These are phyloP conservation scores for Xenopus borealis DNA, from an alignment of 2,113 vertebrate species.

Conservation along the genomic window DNA sequence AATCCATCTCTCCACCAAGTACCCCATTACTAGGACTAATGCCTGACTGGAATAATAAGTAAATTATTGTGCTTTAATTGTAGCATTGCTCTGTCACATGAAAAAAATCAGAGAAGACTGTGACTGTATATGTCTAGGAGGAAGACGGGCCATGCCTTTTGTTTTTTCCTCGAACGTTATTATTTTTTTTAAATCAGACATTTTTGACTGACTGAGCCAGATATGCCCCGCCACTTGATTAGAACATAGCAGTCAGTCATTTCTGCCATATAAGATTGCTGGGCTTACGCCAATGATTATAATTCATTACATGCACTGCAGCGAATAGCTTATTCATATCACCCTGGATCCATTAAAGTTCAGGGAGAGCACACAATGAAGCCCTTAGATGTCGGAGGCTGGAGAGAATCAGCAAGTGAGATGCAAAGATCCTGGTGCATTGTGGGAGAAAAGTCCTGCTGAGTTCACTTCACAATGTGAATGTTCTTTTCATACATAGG, in stretches of 20 bases:
- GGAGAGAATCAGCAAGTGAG: conserved; percentile 32
- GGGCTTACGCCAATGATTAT: conserved; percentile 54
- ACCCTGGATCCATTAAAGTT: conserved; percentile 45
- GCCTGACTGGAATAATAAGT: conserved; percentile 85
- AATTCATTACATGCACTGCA: conserved; percentile 49
- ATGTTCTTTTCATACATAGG: conserved; percentile 41
- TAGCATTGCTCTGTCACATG: conserved; percentile 69
- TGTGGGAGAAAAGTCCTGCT: conserved; percentile 38
- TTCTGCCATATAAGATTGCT: conserved; percentile 54
- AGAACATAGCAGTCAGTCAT: conserved; percentile 55
- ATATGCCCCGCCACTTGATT: conserved; percentile 55
- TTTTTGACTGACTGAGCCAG: conserved; percentile 60
- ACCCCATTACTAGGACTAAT: conserved; percentile 80
- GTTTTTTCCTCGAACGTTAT: conserved; percentile 43
- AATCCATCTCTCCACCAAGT: conserved; percentile 80
- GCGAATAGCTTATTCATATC: conserved; percentile 46
- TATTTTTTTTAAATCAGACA: conserved; percentile 56
- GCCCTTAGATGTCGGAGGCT: conserved; percentile 42
- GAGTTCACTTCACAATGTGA: conserved; percentile 40
- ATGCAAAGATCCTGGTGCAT: conserved; percentile 31
- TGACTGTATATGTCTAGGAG: conserved; percentile 53
- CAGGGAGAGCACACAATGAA: conserved; percentile 37
- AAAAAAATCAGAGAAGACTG: conserved; percentile 66
- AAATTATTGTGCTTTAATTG: conserved; percentile 84
- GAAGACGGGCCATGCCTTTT: conserved; percentile 70